These are phyloP conservation scores for Agonum fuliginosum DNA, from an alignment of 2,888 invertebrate genomes.

Conservation along the genomic window DNA sequence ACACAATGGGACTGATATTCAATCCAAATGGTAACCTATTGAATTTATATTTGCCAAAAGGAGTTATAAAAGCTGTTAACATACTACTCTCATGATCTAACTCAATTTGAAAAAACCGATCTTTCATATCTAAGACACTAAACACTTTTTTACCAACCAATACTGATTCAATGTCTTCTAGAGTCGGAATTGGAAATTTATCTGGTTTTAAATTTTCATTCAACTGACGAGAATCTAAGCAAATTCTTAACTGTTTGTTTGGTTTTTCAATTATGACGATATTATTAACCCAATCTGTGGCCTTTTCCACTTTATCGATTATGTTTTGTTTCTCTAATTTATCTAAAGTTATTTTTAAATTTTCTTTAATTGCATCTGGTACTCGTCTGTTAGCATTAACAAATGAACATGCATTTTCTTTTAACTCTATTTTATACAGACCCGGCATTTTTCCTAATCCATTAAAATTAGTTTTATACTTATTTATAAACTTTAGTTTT, in stretches of 20 bases:
- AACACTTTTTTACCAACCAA: slow-evolving; percentile 57
- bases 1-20: slow-evolving; percentile 62
- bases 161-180: slow-evolving; percentile 62
- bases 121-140: slow-evolving; percentile 61
- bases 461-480: slow-evolving; percentile 54
- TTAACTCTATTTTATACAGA: slow-evolving; percentile 55
- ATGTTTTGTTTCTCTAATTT: slow-evolving; percentile 15
- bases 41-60: slow-evolving; percentile 63
- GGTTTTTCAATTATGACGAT: slow-evolving; percentile 4
- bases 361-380: slow-evolving; percentile 48
- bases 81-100: slow-evolving; percentile 39
- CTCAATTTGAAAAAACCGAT: slow-evolving; percentile 59
- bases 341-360: slow-evolving; percentile 46
- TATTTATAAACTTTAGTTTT: slow-evolving; percentile 41
- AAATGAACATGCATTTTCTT: slow-evolving; percentile 43
- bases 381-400: slow-evolving; percentile 50
- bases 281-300: too few relatives aligned
- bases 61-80: slow-evolving; percentile 57
- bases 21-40: slow-evolving; percentile 64
- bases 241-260: neutral
- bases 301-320: neutral
- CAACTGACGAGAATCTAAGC: slow-evolving; percentile 63
- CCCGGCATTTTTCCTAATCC: slow-evolving; percentile 49
- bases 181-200: slow-evolving; percentile 65
- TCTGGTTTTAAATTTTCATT: slow-evolving; percentile 64